Base-by-base conservation (phyloP, 2,888 invertebrate species). In the Ypsolopha sequella region DNA sequence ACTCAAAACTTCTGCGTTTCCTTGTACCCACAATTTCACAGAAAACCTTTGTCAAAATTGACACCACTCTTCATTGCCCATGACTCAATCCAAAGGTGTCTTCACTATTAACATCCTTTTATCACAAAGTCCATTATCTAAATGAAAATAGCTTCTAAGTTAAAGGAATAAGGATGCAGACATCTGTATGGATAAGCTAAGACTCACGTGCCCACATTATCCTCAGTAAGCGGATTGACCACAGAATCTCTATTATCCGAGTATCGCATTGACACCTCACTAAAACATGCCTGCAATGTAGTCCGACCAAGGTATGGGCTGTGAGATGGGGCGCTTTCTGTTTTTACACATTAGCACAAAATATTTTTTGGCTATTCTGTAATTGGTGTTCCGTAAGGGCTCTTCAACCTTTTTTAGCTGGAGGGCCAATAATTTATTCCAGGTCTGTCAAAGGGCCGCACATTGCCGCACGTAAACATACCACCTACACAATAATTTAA, bases 191-290 rank as follows among this genome's bases (percentile, higher is more conserved):
- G 43, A 1, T 8, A 13, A 14, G 11, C 24, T 24, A 4, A 4
- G 24, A 46, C 35, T 46, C 46, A 34, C 46, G 46, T 46, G 46
- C 24, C 51, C 55, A 54, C 55, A 54, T 54, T 56, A 56, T 60
- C 57, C 55, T 52, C 55, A 35, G 47, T 67, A 65, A 70, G 69
- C 70, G 61, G 66, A 66, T 68, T 63, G 62, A 35, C 61, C 52
- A 55, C 56, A 56, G 60, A 57, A 58, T 56, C 49, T 48, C 58
- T 57, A 61, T 60, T 64, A 61, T 57, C 56, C 58, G 50, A 53
- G 53, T 54, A 55, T 47, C 60, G 57, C 58, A 50, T 60, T 56
- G 62, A 65, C 67, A 62, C 63, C 65, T 64, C 58, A 55, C 53
- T 56, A 56, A 54, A 39, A 39, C 10, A 11, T 1, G 11, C 11